phyloP scores from a whole-genome alignment of 64 coral and sea anemone genomes.

The Pocillopora verrucosa region DNA sequence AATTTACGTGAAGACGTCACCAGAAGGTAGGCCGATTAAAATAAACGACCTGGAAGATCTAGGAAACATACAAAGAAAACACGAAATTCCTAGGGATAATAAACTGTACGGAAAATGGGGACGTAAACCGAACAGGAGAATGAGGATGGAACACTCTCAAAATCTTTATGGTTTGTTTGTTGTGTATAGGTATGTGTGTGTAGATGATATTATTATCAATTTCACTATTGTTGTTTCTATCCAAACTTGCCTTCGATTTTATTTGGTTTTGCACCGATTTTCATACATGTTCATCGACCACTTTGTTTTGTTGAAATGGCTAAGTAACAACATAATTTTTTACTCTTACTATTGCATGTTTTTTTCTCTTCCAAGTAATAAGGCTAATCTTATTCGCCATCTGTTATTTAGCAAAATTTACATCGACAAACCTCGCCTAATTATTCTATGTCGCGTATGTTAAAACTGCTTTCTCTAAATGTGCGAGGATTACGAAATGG shows the following conservation, averaged over 20 bases:
- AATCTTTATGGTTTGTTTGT: neutral
- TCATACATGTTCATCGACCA: neutral
- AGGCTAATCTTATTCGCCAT: too few relatives aligned
- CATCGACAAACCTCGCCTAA: too few relatives aligned
- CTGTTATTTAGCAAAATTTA: too few relatives aligned
- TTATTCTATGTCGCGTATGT: too few relatives aligned
- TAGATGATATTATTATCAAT: too few relatives aligned
- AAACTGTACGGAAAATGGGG: neutral
- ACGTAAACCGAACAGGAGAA: constrained; percentile 6
- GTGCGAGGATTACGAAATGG: too few relatives aligned
- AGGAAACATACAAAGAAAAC: neutral
- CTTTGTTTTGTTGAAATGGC: neutral
- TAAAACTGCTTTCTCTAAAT: too few relatives aligned
- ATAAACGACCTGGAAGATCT: constrained; percentile 15
- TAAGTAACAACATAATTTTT: neutral
- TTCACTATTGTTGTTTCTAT: too few relatives aligned
- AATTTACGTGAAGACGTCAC: constrained; percentile 13
- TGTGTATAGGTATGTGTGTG: too few relatives aligned
- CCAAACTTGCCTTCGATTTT: too few relatives aligned
- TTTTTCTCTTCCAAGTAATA: too few relatives aligned
- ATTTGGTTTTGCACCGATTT: neutral
- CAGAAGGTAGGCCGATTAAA: constrained; percentile 18
- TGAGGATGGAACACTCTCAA: constrained; percentile 9
- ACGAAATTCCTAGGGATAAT: too few relatives aligned
- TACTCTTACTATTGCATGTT: neutral